phyloP scores from a whole-genome alignment of 37 sponge, comb jelly and placozoan genomes.

The Sycon ciliatum region DNA sequence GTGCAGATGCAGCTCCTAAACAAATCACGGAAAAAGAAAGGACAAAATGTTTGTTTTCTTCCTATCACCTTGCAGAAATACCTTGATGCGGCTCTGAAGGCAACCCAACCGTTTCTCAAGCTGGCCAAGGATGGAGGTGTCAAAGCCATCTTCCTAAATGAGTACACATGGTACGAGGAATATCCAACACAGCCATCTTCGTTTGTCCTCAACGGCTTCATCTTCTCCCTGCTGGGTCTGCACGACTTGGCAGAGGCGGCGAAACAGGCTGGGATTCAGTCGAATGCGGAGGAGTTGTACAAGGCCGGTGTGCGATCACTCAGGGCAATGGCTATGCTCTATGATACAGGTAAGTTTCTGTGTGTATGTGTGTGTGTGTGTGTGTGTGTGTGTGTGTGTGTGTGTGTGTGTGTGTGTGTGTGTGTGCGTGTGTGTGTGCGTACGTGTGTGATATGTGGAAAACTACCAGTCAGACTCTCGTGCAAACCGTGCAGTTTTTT shows the following conservation, averaged over 20 bases:
- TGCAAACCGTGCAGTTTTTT: too few relatives aligned
- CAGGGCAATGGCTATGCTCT: neutral
- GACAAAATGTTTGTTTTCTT: too few relatives aligned
- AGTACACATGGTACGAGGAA: slow-evolving; percentile 14
- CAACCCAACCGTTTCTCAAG: slow-evolving; percentile 5
- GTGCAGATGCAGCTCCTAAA: too few relatives aligned
- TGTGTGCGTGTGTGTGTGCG: too few relatives aligned
- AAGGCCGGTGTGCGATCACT: neutral
- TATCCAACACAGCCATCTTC: slow-evolving; percentile 14
- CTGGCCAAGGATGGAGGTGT: neutral
- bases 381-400: too few relatives aligned
- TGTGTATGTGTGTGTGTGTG: too few relatives aligned
- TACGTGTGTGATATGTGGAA: too few relatives aligned
- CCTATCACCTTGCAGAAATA: too few relatives aligned
- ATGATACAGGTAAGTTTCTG: too few relatives aligned
- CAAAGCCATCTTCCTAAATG: neutral
- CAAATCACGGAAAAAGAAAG: too few relatives aligned
- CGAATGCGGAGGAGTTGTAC: neutral
- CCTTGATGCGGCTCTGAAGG: slow-evolving; percentile 18
- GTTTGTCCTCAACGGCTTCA: slow-evolving; percentile 23
- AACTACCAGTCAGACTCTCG: too few relatives aligned
- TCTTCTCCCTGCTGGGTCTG: slow-evolving; percentile 16
- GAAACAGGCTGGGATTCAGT: neutral
- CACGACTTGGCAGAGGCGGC: neutral
- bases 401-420: too few relatives aligned